A percentile compares a stretch with the other conserved stretches of the same genome.
Evolutionary conservation across 1,140 invertebrate species (phyloP).

Genomic region (Diuraphis noxia): DNA sequence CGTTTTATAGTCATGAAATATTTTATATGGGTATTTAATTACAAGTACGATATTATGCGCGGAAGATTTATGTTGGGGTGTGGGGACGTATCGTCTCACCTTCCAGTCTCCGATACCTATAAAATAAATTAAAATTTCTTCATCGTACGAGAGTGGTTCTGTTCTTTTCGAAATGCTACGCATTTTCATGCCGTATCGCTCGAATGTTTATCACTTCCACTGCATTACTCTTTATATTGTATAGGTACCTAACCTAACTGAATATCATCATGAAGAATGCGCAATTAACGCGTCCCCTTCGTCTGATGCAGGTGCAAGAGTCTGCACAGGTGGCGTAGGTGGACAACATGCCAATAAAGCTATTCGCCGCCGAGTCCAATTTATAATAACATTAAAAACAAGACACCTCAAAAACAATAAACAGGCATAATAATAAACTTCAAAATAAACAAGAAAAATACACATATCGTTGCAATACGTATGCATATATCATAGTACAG

Average conservation of each 20-base stretch:
- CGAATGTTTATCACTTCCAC: not conserved
- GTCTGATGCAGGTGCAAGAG: not conserved
- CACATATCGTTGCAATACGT: not conserved
- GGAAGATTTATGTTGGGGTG: not conserved
- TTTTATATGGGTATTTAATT: too few species aligned
- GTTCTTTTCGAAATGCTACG: not conserved
- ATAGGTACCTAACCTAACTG: not conserved
- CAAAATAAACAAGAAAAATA: not conserved
- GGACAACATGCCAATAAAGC: not conserved
- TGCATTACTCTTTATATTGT: not conserved
- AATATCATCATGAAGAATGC: too few species aligned
- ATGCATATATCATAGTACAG: too few species aligned
- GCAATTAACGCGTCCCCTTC: not conserved
- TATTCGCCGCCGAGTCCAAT: not conserved
- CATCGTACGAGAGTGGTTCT: not conserved
- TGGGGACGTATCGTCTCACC: not conserved
- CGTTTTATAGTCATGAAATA: not conserved
- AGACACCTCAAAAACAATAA: not conserved
- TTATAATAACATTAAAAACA: not conserved
- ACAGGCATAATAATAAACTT: not conserved
- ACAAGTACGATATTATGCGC: too few species aligned
- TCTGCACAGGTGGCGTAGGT: too few species aligned
- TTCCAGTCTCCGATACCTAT: not conserved
- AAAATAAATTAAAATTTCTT: not conserved
- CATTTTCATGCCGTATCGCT: not conserved